Evolutionary conservation across 2,888 invertebrate species (phyloP), one percentile per base, ranked within the genome.

Genomic region (Noctua comes): DNA sequence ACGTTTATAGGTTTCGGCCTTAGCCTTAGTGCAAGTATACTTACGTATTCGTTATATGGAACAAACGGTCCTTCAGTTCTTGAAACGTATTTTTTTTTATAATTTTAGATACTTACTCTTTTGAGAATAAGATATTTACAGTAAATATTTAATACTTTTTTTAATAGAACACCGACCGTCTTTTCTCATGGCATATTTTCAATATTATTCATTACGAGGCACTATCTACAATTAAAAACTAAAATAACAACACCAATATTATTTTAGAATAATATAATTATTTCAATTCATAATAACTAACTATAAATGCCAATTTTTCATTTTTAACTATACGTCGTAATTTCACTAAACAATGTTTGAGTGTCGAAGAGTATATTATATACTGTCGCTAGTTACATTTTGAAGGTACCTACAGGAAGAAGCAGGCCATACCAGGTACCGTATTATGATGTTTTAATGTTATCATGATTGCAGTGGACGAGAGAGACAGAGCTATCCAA

Each of bases 221-320:
- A 27, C 77, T 73, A 84, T 66, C 68, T 79, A 77, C 54, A 57
- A 68, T 54, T 80, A 80, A 46, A 76, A 75, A 71, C 72, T 84
- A 77, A 96, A 96, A 97, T 96, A 93, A 96, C 86, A 96, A 96
- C 91, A 92, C 95, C 91, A 91, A 94, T 95, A 88, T 94, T 96
- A 96, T 96, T 97, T 97, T 96, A 96, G 96, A 97, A 97, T 97
- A 97, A 96, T 97, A 96, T 97, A 96, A 97, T 96, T 96, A 96
- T 96, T 96, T 96, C 95, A 96, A 96, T 97, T 96, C 93, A 95
- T 96, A 96, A 95, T 96, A 96, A 96, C 96, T 97, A 96, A 96
- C 96, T 97, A 97, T 96, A 96, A 95, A 96, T 96, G 96, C 96
- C 96, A 94, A 95, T 95, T 94, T 93, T 90, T 92, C 89, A 87